These are phyloP conservation scores for Diphyllodes magnificus DNA, from an alignment of 2,113 vertebrate species.

Conservation along the genomic window DNA sequence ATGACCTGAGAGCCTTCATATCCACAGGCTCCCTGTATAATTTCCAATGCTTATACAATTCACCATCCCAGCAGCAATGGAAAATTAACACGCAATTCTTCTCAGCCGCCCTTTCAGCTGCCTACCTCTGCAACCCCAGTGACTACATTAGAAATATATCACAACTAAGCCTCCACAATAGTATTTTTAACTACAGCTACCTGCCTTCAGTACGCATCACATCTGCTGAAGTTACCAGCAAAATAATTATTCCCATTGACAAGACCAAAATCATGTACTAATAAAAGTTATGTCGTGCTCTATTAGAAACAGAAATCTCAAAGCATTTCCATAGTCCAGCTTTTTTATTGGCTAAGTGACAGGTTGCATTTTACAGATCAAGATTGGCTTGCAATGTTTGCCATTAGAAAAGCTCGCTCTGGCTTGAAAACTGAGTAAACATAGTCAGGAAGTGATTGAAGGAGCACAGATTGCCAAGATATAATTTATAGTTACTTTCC, in stretches of 20 bases:
- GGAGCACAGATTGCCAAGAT: neutral
- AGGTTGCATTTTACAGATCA: conserved; percentile 42
- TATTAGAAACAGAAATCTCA: conserved; percentile 44
- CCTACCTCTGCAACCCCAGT: neutral
- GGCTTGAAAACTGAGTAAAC: conserved; percentile 33
- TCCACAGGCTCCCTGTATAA: neutral
- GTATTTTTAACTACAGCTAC: neutral
- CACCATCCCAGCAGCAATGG: neutral
- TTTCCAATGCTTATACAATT: neutral
- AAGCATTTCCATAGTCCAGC: neutral
- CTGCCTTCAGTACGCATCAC: neutral
- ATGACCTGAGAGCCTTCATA: neutral
- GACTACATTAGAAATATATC: neutral
- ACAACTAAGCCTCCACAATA: neutral
- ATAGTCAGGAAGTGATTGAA: conserved; percentile 47
- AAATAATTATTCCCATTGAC: neutral
- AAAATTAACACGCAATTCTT: neutral
- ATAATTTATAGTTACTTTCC: conserved; percentile 53
- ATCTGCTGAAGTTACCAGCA: neutral
- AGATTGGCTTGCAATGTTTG: conserved; percentile 7
- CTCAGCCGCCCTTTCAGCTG: neutral
- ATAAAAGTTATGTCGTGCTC: neutral
- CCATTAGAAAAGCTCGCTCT: conserved; percentile 27
- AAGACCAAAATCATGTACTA: neutral
- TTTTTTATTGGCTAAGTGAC: conserved; percentile 23